Conservation (phyloP, 1,140 invertebrate species). For the Spodoptera frugiperda region DNA sequence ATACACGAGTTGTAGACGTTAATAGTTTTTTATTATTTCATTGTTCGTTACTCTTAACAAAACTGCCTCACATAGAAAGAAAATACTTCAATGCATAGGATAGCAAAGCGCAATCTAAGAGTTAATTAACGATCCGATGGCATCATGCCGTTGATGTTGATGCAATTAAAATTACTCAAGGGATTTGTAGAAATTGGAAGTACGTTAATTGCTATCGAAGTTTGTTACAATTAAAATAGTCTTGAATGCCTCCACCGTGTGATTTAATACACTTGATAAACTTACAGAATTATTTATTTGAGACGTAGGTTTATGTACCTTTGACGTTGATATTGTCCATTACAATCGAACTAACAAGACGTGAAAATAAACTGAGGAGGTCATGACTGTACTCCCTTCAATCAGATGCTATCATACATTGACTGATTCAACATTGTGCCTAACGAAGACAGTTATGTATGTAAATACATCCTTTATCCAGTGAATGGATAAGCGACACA, state of each 20-base stretch:
- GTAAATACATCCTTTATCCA: conserved; percentile 44
- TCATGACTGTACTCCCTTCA: conserved; percentile 54
- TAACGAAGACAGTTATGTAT: conserved; percentile 47
- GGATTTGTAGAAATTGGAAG: conserved; percentile 33
- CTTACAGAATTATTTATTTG: neutral
- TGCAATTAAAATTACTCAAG: conserved; percentile 54
- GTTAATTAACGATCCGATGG: conserved; percentile 55
- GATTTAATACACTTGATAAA: neutral
- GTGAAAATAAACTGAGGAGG: conserved; percentile 53
- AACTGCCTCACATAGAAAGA: conserved; percentile 37
- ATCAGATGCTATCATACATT: conserved; percentile 51
- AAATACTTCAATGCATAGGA: conserved; percentile 46
- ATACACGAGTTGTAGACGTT: conserved; percentile 26
- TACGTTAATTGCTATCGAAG: conserved; percentile 32
- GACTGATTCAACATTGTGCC: conserved; percentile 50
- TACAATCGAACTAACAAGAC: conserved; percentile 61
- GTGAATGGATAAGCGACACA: conserved; percentile 23
- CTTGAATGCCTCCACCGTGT: neutral
- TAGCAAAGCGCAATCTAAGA: conserved; percentile 50
- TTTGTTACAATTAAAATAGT: conserved; percentile 17
- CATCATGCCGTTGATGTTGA: conserved; percentile 43
- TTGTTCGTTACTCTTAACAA: conserved; percentile 35
- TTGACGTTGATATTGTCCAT: conserved; percentile 38
- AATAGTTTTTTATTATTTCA: conserved; percentile 40
- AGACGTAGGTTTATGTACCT: neutral